Evolutionary conservation across 2,797 vertebrate genomes (phyloP).

Genomic region (Leuciscus waleckii): DNA sequence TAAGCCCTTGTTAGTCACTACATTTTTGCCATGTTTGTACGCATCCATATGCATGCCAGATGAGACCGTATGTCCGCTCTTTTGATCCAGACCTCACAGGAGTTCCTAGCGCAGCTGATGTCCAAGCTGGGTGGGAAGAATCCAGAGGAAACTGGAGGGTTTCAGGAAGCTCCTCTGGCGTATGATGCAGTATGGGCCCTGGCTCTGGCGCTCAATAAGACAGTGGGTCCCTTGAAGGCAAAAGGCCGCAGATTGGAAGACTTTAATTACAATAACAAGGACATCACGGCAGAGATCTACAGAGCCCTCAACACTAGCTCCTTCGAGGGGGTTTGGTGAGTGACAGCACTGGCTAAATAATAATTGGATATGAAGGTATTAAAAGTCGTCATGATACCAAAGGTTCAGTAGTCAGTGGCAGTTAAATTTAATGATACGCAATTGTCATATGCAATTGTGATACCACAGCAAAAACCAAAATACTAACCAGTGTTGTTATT

Average conservation of each 20-base stretch:
- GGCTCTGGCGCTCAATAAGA: constrained; percentile 94
- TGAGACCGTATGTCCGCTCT: constrained; percentile 36
- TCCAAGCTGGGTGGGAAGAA: constrained; percentile 88
- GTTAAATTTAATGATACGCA: neutral
- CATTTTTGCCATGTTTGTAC: neutral
- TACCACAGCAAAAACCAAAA: neutral
- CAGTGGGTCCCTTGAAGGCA: constrained; percentile 85
- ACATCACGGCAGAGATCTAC: constrained; percentile 95
- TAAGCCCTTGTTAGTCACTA: neutral
- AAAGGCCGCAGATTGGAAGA: constrained; percentile 88
- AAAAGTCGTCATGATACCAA: neutral
- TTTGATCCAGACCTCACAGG: constrained; percentile 87
- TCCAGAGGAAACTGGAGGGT: constrained; percentile 92
- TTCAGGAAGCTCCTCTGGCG: constrained; percentile 93
- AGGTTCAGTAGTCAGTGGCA: neutral
- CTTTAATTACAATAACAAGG: constrained; percentile 97
- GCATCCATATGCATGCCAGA: constrained; percentile 16
- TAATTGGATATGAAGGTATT: neutral
- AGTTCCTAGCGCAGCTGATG: constrained; percentile 90
- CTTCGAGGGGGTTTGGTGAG: constrained; percentile 92
- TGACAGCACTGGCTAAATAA: constrained; percentile 13
- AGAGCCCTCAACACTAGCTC: constrained; percentile 95
- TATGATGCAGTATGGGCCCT: constrained; percentile 96
- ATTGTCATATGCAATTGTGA: neutral
- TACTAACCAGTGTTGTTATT: neutral